Evolutionary conservation across 1,140 invertebrate species (phyloP), one percentile per base, ranked within the genome.

Genomic region (Aphis craccivora): DNA sequence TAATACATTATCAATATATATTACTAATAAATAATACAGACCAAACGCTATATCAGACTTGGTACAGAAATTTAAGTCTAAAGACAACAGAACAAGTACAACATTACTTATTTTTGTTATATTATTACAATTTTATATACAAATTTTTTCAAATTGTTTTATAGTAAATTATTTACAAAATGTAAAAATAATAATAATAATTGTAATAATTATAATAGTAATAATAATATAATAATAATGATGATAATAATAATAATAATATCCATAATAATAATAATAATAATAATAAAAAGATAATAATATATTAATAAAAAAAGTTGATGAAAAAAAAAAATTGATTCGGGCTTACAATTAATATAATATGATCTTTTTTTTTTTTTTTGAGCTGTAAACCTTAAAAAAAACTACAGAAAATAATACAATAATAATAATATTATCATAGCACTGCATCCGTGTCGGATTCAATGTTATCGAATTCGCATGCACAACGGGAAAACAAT

Each of bases 1-100:
- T 90, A 90, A 67, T 90, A 90, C 89, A 90, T 90, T 90, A 90
- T 90, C 89, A 90, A 90, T 90, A 90, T 90, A 90, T 90, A 90
- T 90, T 90, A 90, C 89, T 90, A 90, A 90, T 90, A 90, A 90
- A 90, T 90, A 90, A 43, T 90, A 90, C 89, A 90, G 53, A 90
- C 53, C 89, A 90, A 90, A 90, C 53, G 30, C 89, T 60, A 55
- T 88, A 89, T 90, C 89, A 90, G 89, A 90, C 89, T 90, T 90
- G 89, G 89, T 90, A 90, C 89, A 90, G 89, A 90, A 43, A 89
- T 53, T 53, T 90, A 90, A 90, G 89, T 67, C 89, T 90, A 90
- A 55, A n/a, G 53, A 90, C 89, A 90, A 90, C 89, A 90, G 55
- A 90, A 90, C 89, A 90, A 90, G 89, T 90, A 90, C 89, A 90